Evolutionary conservation across 2,113 vertebrate genomes (phyloP).

Genomic region (Mugil cephalus): DNA sequence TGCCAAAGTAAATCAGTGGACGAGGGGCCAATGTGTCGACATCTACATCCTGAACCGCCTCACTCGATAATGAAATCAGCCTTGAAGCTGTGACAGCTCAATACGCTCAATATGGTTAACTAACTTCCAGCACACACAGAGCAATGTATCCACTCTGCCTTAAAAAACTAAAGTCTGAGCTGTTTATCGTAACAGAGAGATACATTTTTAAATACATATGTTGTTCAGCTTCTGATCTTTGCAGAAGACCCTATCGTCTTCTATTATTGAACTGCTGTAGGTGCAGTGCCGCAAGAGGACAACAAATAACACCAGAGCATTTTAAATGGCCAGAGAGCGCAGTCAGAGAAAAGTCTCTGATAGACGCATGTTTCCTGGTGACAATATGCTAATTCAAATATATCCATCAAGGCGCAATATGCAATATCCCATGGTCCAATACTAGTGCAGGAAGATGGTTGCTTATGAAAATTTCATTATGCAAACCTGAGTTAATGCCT

Average conservation of each 20-base stretch:
- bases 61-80: constrained; percentile 81
- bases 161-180: background rate
- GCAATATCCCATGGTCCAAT: background rate
- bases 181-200: background rate
- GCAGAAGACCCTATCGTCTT: background rate
- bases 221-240: background rate
- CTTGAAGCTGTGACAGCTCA: constrained; percentile 72
- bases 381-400: constrained; percentile 38
- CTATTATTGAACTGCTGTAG: background rate
- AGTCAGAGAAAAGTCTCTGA: background rate
- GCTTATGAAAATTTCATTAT: constrained; percentile 26
- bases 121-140: constrained; percentile 21
- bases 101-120: constrained; percentile 79
- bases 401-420: constrained; percentile 3
- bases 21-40: constrained; percentile 68
- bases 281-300: background rate
- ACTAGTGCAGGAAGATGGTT: background rate
- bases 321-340: background rate
- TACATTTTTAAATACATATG: background rate
- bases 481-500: constrained; percentile 24
- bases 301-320: background rate
- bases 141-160: background rate
- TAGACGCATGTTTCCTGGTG: too few species aligned
- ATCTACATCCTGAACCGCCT: constrained; percentile 57
- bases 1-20: constrained; percentile 67